Base-by-base conservation (phyloP, 2,797 vertebrate genomes). In the Octomys mimax region DNA sequence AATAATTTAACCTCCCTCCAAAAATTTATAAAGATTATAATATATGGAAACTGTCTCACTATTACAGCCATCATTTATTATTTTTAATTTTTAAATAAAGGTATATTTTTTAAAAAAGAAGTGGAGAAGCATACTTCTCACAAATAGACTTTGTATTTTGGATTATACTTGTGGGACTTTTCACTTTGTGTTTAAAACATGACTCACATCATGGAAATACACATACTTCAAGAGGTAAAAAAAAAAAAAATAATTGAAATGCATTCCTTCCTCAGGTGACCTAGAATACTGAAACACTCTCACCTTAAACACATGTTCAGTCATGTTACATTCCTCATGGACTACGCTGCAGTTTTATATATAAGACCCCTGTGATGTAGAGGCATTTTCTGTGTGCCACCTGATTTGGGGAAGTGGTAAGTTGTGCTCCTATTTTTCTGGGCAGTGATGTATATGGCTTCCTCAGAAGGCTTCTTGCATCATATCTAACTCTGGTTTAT, bases 181-280 rank as follows among this genome's bases (percentile, higher is more conserved):
- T 42, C 12, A 64, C 52, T 18, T 83, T 70, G 78, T 92, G 21
- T 82, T 86, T 86, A 89, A 89, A 93, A 89, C 61, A 1, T n/a
- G 7, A 70, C 64, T 95, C 28, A 91, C 90, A 86, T 82, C 82
- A 78, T 71, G 31, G 26, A 95, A 22, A 18, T 0, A n/a, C 2
- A 82, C 42, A 96, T 92, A 82, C 66, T 87, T 95, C 52, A 78
- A 87, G 52, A 19, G 33, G 8, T 64, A 2, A 75, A 92, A 94
- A 91, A 94, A 2, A 75, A 92, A 94, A 91, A 94, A 95, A 95
- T 79, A 86, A 86, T 68, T 75, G 79, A 93, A 95, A 87, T 89
- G 28, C 22, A 83, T 73, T 93, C 92, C 28, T 92, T 71, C 90
- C 49, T 94, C 59, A 94, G 87, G 73, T 24, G 24, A 73, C 59